phyloP scores from a whole-genome alignment of 2,888 invertebrate species.

The Drosophila paramelanica region DNA sequence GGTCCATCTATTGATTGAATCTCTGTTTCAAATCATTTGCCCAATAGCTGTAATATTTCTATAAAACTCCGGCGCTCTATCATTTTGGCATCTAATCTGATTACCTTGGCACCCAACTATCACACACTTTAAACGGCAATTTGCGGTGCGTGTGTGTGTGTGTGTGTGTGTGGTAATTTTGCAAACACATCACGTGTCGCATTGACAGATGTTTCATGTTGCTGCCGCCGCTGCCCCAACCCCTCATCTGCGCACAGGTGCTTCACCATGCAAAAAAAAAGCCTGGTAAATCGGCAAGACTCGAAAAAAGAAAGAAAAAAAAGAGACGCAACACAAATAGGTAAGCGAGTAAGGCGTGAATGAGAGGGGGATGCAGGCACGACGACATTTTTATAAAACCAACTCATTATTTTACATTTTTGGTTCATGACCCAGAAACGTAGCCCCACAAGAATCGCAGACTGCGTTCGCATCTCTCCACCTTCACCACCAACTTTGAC shows the following conservation, averaged over 20 bases:
- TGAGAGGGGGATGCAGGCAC: slow-evolving; percentile 10
- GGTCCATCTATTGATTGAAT: not conserved
- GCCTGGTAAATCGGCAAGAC: slow-evolving; percentile 58
- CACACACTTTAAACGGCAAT: slow-evolving; percentile 55
- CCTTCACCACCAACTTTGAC: not conserved
- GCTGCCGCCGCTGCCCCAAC: slow-evolving; percentile 10
- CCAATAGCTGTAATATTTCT: slow-evolving; percentile 16
- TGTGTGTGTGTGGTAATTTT: slow-evolving; percentile 36
- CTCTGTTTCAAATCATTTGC: not conserved
- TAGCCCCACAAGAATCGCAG: slow-evolving; percentile 39
- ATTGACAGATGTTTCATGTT: slow-evolving; percentile 59
- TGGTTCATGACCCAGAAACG: slow-evolving; percentile 76
- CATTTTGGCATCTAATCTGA: slow-evolving; percentile 57
- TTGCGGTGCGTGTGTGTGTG: slow-evolving; percentile 34
- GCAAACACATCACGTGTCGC: slow-evolving; percentile 61
- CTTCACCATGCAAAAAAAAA: slow-evolving; percentile 13
- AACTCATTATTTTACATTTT: slow-evolving; percentile 77
- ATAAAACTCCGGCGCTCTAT: slow-evolving; percentile 33
- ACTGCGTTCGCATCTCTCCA: slow-evolving; percentile 11
- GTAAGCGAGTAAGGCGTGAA: slow-evolving; percentile 8
- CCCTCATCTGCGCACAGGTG: slow-evolving; percentile 35
- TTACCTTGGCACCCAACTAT: slow-evolving; percentile 61
- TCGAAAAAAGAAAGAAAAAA: slow-evolving; percentile 14
- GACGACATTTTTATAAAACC: slow-evolving; percentile 45
- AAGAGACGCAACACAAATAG: slow-evolving; percentile 10